Base-by-base conservation (phyloP, 2,113 vertebrate species). In the Vanacampus margaritifer region DNA sequence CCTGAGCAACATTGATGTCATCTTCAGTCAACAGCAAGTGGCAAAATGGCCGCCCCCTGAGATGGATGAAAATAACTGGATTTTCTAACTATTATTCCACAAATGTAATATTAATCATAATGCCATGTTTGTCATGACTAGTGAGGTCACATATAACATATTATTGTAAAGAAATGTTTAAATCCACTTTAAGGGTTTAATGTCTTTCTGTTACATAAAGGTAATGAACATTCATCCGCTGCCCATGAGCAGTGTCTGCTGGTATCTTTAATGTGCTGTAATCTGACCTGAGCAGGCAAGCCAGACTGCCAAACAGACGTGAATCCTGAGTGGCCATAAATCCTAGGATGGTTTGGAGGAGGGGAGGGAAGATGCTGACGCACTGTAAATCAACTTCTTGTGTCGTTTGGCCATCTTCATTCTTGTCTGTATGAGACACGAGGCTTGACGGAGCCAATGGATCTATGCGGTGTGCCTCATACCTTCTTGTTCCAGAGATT, bases 331-430 rank as follows among this genome's bases (percentile, higher is more conserved):
- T 59, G 72, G 62, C 72, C 69, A 84, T 83, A 71, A 85, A 83
- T 86, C 79, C 68, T 73, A 50, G 14, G 51, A 17, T 65, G 32
- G 64, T 11, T 16, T 51, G 66, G 73, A 57, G 60, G 65, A 72
- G 71, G 70, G 66, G 64, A 41, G 51, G 35, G 43, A 56, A 23
- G 7, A 19, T 69, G 82, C 72, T 85, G 80, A 82, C 75, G 76
- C 41, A 1, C 16, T 72, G 77, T 84, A 85, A 88, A 87, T 82
- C 72, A 79, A 74, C 70, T 66, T 77, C 70, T 66, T 77, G 79
- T 80, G 75, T 89, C 81, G 86, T 79, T 76, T 69, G 67, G 68
- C 23, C 73, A 63, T 53, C 61, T 67, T 62, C 68, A 74, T 69
- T 82, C 64, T 86, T 61, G 65, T 78, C 71, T 21, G 10, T 19